Evolutionary conservation across 2,888 invertebrate genomes (phyloP), one percentile per base, ranked within the genome.

Genomic region (Volucella inanis): DNA sequence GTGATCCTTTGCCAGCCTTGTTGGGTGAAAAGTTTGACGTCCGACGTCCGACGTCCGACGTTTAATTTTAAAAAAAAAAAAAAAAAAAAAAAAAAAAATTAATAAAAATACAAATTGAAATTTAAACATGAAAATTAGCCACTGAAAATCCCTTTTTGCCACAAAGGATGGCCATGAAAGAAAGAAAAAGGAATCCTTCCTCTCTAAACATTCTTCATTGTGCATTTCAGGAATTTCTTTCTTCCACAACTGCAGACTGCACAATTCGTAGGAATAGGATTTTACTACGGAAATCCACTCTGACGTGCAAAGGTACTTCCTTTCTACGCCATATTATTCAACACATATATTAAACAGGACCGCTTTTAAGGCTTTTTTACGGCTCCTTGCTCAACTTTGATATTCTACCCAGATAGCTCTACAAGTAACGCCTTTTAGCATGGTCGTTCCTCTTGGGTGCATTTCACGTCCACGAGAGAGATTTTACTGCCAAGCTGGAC

Each of bases 401-500:
- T 68, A 55, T 31, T 12, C 31, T 38, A 12, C 2, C 22, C 15
- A 55, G 68, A 55, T 55, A 55, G 68, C 31, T 55, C 31, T 9
- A 45, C 31, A 45, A 68, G 45, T 47, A 43, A 67, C 41, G 43
- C 12, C 49, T 59, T 39, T 38, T 57, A 31, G 39, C 39, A 6
- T 22, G 8, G 45, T n/a, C 52, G 22, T 43, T 55, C 55, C 18
- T 8, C 55, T 68, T 55, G 15, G 18, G 39, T 65, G 62, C 31
- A 62, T n/a, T 59, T 12, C 22, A 11, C 79, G 31, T 31, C 31
- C 4, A 31, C 59, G 74, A 67, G 67, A 67, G 75, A 80, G 62
- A 67, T 74, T 54, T 43, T 18, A 43, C 50, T 61, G 70, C 59
- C 57, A 62, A 80, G 55, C 49, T 80, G 74, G 68, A 75, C 75